Conservation (phyloP, 2,888 invertebrate species). For the Exocentrus adspersus region DNA sequence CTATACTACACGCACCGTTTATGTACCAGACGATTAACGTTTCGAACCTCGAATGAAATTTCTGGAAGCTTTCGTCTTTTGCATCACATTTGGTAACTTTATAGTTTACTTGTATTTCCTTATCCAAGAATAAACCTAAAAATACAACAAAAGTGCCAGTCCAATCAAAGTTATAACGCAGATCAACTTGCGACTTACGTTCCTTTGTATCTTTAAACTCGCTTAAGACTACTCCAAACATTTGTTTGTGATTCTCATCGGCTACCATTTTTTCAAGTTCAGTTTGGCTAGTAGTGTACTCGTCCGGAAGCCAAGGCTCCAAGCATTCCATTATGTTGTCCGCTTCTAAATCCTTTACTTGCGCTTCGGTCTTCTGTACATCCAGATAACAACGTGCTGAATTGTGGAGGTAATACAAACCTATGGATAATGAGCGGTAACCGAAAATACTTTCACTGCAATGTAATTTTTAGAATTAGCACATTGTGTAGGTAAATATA, state of each 20-base stretch:
- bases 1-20: conserved; percentile 95
- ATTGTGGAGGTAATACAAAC: conserved; percentile 52
- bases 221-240: conserved; percentile 53
- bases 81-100: conserved; percentile 85
- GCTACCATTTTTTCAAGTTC: conserved; percentile 48
- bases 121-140: conserved; percentile 29
- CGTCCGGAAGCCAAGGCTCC: conserved; percentile 56
- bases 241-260: conserved; percentile 51
- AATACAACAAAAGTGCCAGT: no score
- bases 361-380: conserved; percentile 74
- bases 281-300: conserved; percentile 46
- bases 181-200: conserved; percentile 28
- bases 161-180: background rate
- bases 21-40: conserved; percentile 95
- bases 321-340: conserved; percentile 53
- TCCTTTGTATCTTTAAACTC: conserved; percentile 42
- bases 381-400: conserved; percentile 74
- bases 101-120: conserved; percentile 65
- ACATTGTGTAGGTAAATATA: no score
- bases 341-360: conserved; percentile 67
- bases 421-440: conserved; percentile 79
- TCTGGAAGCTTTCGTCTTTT: conserved; percentile 76
- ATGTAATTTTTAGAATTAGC: background rate
- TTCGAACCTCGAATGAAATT: conserved; percentile 86
- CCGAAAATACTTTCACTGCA: conserved; percentile 89